phyloP scores from a whole-genome alignment of 2,113 vertebrate genomes.

The Rhinolophus sinicus region DNA sequence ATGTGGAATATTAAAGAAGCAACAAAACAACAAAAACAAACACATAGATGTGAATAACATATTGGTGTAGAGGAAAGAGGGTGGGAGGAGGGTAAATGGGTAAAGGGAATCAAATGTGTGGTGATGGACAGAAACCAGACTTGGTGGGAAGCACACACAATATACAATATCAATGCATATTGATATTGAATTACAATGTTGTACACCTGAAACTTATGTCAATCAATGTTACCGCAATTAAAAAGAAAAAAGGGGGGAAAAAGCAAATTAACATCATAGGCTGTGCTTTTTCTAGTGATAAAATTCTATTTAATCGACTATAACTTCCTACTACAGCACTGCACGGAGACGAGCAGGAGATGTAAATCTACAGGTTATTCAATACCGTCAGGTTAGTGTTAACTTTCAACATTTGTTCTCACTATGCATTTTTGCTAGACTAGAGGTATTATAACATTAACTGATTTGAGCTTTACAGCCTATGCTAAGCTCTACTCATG shows the following conservation, averaged over 20 bases:
- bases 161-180: too few species aligned
- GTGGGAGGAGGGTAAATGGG: not conserved
- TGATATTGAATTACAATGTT: not conserved
- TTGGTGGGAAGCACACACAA: too few species aligned
- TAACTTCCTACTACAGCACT: not conserved
- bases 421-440: not conserved
- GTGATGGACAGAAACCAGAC: not conserved
- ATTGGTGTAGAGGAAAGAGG: not conserved
- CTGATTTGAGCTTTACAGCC: not conserved
- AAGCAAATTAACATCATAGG: not conserved
- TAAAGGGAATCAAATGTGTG: not conserved
- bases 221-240: not conserved
- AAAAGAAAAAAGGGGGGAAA: not conserved
- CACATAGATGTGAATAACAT: not conserved
- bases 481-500: not conserved
- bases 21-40: not conserved
- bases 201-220: not conserved
- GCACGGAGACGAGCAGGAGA: not conserved
- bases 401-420: not conserved
- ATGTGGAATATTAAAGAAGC: not conserved
- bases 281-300: not conserved
- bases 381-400: not conserved
- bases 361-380: not conserved
- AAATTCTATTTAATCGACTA: not conserved
- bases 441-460: not conserved